These are phyloP conservation scores for Cathartes aura DNA, from an alignment of 2,113 vertebrate genomes.

Conservation along the genomic window DNA sequence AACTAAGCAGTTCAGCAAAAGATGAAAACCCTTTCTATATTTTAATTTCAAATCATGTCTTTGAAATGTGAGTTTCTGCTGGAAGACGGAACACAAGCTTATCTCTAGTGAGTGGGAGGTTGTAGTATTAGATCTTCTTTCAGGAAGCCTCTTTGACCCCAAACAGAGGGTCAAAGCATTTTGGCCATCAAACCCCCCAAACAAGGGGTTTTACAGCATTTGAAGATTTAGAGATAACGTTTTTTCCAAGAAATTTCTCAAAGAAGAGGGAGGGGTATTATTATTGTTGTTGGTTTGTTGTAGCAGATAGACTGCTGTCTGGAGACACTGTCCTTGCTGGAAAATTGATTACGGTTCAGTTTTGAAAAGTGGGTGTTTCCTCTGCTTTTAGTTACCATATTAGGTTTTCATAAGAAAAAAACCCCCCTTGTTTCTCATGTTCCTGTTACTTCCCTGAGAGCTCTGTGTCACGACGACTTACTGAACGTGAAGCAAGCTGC, in stretches of 20 bases:
- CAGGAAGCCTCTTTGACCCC: background rate
- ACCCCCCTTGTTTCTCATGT: background rate
- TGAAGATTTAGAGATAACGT: background rate
- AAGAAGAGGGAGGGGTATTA: background rate
- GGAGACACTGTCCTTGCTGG: background rate
- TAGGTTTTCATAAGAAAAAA: background rate
- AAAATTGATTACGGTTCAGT: background rate
- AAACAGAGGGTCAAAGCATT: background rate
- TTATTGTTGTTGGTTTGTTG: background rate
- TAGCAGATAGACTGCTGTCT: background rate
- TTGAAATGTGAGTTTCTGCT: background rate
- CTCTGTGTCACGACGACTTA: background rate
- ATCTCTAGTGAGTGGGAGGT: background rate
- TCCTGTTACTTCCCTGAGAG: background rate
- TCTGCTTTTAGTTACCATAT: background rate
- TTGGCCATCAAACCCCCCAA: background rate
- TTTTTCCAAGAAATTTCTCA: background rate
- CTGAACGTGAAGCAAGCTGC: background rate
- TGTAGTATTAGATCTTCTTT: constrained; percentile 1
- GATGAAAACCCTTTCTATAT: background rate
- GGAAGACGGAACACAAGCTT: background rate
- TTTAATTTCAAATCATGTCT: background rate
- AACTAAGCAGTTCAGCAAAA: background rate
- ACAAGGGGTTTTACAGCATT: background rate
- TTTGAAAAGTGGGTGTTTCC: background rate